Evolutionary conservation across 2,797 vertebrate genomes (phyloP).

Genomic region (Urosaurus nigricauda): DNA sequence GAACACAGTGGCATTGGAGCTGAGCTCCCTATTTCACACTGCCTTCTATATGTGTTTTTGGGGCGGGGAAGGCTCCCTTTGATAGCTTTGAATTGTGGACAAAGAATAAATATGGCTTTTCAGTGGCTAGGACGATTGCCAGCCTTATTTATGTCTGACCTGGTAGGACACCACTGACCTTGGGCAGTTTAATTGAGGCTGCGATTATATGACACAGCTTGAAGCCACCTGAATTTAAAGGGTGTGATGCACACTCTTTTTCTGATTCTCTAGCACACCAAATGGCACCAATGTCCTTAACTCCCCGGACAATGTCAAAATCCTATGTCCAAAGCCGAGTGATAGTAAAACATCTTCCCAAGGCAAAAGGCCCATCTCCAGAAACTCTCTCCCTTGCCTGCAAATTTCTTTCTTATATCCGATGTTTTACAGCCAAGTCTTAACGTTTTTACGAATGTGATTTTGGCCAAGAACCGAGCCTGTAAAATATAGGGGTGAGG

Average conservation of each 20-base stretch:
- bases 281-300: slow-evolving; percentile 15
- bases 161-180: slow-evolving; percentile 77
- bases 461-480: slow-evolving; percentile 57
- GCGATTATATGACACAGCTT: slow-evolving; percentile 78
- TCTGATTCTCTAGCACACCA: slow-evolving; percentile 13
- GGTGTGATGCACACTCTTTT: slow-evolving; percentile 63
- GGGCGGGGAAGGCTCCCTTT: slow-evolving; percentile 68
- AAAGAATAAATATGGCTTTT: slow-evolving; percentile 82
- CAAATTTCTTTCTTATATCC: slow-evolving; percentile 31
- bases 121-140: slow-evolving; percentile 76
- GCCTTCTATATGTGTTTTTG: neutral
- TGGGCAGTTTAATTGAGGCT: slow-evolving; percentile 82
- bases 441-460: slow-evolving; percentile 61
- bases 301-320: slow-evolving; percentile 34
- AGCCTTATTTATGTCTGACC: slow-evolving; percentile 85
- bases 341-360: neutral
- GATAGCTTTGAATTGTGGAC: slow-evolving; percentile 79
- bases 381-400: slow-evolving; percentile 5
- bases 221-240: slow-evolving; percentile 80
- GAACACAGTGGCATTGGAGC: slow-evolving; percentile 46
- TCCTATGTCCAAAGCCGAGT: neutral
- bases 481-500: neutral
- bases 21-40: slow-evolving; percentile 45
- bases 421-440: slow-evolving; percentile 56
- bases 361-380: slow-evolving; percentile 2